Evolutionary conservation across 2,797 vertebrate species (phyloP).

Genomic region (Microchirus variegatus): DNA sequence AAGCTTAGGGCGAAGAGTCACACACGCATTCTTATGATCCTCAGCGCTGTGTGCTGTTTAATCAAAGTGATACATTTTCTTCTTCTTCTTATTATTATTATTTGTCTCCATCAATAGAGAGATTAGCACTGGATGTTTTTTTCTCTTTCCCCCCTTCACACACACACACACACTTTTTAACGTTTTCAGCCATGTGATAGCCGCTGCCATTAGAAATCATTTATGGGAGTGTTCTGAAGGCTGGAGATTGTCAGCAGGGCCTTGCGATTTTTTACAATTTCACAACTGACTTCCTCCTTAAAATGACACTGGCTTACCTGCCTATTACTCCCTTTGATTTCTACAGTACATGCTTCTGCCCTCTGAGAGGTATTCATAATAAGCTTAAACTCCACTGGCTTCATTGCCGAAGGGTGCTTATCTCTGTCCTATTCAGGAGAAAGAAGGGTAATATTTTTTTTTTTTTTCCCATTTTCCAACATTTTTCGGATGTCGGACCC

Average conservation of each 20-base stretch:
- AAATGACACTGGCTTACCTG: constrained; percentile 83
- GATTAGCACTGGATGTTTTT: constrained; percentile 70
- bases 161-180: no score
- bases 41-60: constrained; percentile 72
- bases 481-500: constrained; percentile 73
- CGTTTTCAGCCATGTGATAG: constrained; percentile 75
- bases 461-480: constrained; percentile 64
- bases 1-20: constrained; percentile 68
- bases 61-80: constrained; percentile 71
- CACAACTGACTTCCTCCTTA: constrained; percentile 81
- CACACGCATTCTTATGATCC: constrained; percentile 74
- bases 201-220: constrained; percentile 75
- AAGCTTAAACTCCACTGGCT: constrained; percentile 80
- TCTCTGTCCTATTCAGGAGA: constrained; percentile 79
- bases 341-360: constrained; percentile 78
- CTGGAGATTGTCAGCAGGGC: constrained; percentile 75
- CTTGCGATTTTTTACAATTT: constrained; percentile 86
- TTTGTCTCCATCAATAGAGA: constrained; percentile 64
- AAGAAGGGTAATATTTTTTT: constrained; percentile 82
- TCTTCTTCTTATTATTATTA: constrained; percentile 70
- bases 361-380: constrained; percentile 84
- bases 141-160: constrained; percentile 63
- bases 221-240: constrained; percentile 72
- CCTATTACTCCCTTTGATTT: constrained; percentile 85
- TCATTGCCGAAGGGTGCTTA: constrained; percentile 83